Evolutionary conservation across 2,113 vertebrate genomes (phyloP).

Genomic region (Diglossa brunneiventris): DNA sequence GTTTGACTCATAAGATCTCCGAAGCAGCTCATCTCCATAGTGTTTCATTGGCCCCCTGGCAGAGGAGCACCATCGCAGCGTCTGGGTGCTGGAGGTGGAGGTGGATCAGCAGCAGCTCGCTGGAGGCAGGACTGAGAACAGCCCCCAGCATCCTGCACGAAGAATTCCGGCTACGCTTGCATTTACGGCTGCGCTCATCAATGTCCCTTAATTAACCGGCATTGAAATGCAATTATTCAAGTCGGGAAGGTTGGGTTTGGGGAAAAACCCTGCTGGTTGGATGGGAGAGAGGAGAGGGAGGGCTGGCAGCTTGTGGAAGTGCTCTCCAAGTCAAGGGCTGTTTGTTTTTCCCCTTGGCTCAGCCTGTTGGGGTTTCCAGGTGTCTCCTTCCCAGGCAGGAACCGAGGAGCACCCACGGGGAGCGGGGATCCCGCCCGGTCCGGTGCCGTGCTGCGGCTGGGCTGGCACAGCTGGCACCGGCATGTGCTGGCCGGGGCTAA

Average conservation of each 20-base stretch:
- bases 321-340: neutral
- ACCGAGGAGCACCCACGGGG: accelerated
- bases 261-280: neutral
- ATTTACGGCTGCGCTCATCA: neutral
- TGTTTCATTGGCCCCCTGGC: constrained; percentile 49
- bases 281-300: neutral
- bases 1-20: constrained; percentile 64
- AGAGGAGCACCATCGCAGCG: constrained; percentile 31
- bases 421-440: neutral
- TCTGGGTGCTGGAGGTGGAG: constrained; percentile 59
- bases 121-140: constrained; percentile 41
- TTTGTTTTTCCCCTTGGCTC: neutral
- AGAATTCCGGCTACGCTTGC: neutral
- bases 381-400: neutral
- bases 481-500: neutral
- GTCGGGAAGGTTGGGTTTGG: neutral
- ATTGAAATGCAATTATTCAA: neutral
- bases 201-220: neutral
- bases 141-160: constrained; percentile 11
- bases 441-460: neutral
- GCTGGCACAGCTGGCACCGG: neutral
- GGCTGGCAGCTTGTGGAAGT: neutral
- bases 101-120: constrained; percentile 37
- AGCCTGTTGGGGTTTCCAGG: neutral
- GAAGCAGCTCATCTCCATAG: constrained; percentile 56